These are phyloP conservation scores for Arctopsyche grandis DNA, from an alignment of 1,140 invertebrate genomes.

Conservation along the genomic window DNA sequence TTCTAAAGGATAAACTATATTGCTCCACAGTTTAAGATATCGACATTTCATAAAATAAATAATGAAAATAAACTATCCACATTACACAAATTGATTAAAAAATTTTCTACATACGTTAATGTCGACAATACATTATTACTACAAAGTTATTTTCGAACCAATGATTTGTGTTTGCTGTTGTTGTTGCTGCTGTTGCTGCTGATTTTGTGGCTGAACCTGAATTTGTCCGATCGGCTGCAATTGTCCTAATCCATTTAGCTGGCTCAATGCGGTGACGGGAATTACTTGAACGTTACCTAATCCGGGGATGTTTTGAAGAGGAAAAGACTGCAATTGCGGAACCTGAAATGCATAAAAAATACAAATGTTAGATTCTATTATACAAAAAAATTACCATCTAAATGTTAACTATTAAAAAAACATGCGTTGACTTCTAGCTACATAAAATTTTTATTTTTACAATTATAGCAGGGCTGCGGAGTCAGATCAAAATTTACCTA, in stretches of 20 bases:
- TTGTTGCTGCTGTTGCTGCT: constrained; percentile 53
- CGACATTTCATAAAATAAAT: neutral
- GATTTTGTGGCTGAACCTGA: constrained; percentile 53
- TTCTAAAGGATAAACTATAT: constrained; percentile 34
- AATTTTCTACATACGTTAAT: neutral
- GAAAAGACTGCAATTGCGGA: constrained; percentile 68
- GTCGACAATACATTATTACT: too few relatives aligned
- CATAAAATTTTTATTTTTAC: too few relatives aligned
- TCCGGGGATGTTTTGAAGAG: constrained; percentile 78
- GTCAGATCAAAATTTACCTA: too few relatives aligned
- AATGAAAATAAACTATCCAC: too few relatives aligned
- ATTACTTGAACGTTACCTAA: constrained; percentile 82
- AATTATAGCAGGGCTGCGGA: too few relatives aligned
- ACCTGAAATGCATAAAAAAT: constrained; percentile 50
- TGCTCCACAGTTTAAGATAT: neutral
- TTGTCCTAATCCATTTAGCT: constrained; percentile 54
- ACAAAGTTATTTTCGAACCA: constrained; percentile 44
- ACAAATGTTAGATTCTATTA: neutral
- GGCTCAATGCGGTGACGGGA: constrained; percentile 66
- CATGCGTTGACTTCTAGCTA: neutral
- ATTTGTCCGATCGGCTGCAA: constrained; percentile 45
- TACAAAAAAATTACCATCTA: neutral
- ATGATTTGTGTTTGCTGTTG: constrained; percentile 55
- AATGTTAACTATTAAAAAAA: neutral
- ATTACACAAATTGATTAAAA: too few relatives aligned